These are phyloP conservation scores for Linyphia triangularis DNA, from an alignment of 2,888 invertebrate genomes.

Conservation along the genomic window DNA sequence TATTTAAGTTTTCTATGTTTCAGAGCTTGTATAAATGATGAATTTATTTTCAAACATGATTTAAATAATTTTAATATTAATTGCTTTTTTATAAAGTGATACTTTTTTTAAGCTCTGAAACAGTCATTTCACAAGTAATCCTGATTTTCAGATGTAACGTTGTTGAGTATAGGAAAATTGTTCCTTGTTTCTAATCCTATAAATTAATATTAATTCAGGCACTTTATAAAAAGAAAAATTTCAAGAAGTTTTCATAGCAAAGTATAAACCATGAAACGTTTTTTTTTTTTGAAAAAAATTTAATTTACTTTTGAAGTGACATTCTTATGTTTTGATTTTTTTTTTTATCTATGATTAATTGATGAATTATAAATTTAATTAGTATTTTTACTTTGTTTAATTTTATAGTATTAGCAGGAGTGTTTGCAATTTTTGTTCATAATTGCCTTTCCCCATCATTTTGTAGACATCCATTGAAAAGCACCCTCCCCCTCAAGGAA, in stretches of 20 bases:
- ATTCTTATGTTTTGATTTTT: not conserved
- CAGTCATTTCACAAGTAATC: not conserved
- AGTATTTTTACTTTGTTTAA: not conserved
- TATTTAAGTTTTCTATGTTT: not conserved
- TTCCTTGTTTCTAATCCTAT: not conserved
- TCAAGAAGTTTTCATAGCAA: not conserved
- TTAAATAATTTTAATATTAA: too few relatives aligned
- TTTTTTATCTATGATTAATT: not conserved
- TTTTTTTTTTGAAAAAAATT: not conserved
- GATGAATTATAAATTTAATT: not conserved
- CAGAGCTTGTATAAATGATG: not conserved
- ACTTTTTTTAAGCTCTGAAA: not conserved
- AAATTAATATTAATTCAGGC: not conserved
- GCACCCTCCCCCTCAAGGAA: not conserved
- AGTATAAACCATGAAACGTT: not conserved
- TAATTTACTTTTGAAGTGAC: not conserved
- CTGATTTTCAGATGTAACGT: too few relatives aligned
- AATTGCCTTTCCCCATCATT: not conserved
- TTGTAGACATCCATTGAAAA: slow-evolving; percentile 3
- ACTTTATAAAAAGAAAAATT: too few relatives aligned
- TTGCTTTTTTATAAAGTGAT: too few relatives aligned
- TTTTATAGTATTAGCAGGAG: too few relatives aligned
- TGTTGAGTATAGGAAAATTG: not conserved
- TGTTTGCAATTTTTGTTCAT: not conserved
- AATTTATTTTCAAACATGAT: too few relatives aligned